Evolutionary conservation across 2,797 vertebrate genomes (phyloP), one percentile per base, ranked within the genome.

Genomic region (Hyperoplus immaculatus): DNA sequence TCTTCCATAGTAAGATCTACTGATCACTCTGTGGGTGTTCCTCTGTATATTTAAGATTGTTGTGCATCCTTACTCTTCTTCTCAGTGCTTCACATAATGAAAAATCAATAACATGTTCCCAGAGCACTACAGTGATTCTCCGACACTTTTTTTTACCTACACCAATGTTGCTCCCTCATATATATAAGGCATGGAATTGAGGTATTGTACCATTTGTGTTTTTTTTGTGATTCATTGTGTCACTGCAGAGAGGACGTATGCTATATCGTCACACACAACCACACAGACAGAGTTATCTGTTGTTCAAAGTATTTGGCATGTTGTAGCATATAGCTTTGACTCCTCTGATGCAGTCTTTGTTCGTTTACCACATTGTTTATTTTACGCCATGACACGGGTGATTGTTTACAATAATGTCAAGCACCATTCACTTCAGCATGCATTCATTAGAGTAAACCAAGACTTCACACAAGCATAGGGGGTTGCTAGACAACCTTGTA

Each of bases 191-290:
- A 70, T 51, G 14, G 3, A 39, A 38, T 5, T 61, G 42, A 76
- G 49, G 21, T 46, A 43, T 43, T 57, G 56, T 69, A 58, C 63
- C 54, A 49, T 83, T 76, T 76, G 78, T 81, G 78, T 36, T 65
- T 71, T 71, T 55, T 65, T 66, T 69, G 45, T 84, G 84, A 74
- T 73, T 80, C 73, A 85, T 21, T 74, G 57, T 66, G 74, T 73
- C 66, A 56, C 80, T 80, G 84, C 63, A 79, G 82, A 82, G 79
- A 84, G 84, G 76, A 84, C 78, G 80, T 78, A 56, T 43, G 76
- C 69, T 70, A 54, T 69, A 62, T 49, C 36, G 46, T 21, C 77
- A 15, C 42, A 60, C 53, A 55, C 77, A 82, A 38, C 62, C 50
- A 72, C 60, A 69, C 56, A 61, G 70, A 66, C 64, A 77, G 67